Evolutionary conservation across 2,797 vertebrate species (phyloP).

Genomic region (Myotis findleyi): DNA sequence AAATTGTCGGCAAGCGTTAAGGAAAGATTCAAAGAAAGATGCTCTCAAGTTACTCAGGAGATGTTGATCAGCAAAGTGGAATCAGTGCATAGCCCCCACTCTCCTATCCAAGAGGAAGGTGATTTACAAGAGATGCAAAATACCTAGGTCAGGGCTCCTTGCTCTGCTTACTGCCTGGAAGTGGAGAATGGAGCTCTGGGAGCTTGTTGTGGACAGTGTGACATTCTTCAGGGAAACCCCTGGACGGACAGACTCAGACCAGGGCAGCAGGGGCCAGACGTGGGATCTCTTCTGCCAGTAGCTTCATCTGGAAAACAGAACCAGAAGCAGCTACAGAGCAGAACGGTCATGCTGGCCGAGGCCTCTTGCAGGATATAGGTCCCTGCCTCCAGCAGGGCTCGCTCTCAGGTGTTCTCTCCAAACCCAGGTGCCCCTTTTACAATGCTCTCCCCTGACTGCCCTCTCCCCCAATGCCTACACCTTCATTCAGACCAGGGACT

Average conservation of each 20-base stretch:
- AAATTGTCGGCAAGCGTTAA: background rate
- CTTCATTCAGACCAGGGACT: background rate
- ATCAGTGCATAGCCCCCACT: background rate
- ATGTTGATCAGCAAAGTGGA: background rate
- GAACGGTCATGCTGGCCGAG: no score
- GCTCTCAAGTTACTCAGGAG: background rate
- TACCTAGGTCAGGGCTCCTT: background rate
- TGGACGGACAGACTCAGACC: no score
- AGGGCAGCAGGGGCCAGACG: background rate
- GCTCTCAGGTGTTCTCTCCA: rapidly evolving
- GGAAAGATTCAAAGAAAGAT: background rate
- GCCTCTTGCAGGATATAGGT: background rate
- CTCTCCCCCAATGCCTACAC: background rate
- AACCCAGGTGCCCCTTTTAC: background rate
- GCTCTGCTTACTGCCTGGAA: background rate
- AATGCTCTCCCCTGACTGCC: background rate
- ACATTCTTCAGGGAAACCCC: background rate
- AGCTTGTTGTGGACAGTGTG: background rate
- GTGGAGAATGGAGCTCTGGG: background rate
- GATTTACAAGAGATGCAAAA: background rate
- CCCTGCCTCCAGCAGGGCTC: background rate
- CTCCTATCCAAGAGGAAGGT: background rate
- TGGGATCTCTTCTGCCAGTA: background rate
- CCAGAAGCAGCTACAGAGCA: background rate
- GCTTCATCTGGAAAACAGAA: background rate